Conservation (phyloP, 2,797 vertebrate genomes). For the Sitta carolinensis region DNA sequence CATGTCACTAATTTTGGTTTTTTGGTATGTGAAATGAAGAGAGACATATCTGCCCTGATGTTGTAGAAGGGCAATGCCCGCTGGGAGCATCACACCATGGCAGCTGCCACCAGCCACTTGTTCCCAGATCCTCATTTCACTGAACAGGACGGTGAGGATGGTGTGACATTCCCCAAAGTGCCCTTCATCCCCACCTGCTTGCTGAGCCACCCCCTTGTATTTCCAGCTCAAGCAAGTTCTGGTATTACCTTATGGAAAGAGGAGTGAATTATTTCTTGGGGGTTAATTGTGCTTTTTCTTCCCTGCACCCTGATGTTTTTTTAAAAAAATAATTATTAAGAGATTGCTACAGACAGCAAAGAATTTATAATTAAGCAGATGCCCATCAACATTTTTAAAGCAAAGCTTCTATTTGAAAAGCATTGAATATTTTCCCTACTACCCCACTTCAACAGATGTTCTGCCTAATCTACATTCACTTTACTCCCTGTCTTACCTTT, state of each 20-base stretch:
- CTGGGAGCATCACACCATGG: background rate
- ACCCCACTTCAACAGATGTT: conserved; percentile 76
- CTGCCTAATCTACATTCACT: conserved; percentile 75
- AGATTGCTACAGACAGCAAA: conserved; percentile 9
- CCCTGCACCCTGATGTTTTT: background rate
- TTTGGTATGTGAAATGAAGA: background rate
- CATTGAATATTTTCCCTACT: conserved; percentile 61
- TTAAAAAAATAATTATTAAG: background rate
- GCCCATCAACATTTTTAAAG: conserved; percentile 36
- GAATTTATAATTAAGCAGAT: conserved; percentile 68
- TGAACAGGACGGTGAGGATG: background rate
- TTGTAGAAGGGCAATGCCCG: background rate
- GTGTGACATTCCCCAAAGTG: background rate
- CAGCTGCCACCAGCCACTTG: background rate
- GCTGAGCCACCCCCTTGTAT: background rate
- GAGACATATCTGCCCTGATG: background rate
- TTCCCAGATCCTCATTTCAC: background rate
- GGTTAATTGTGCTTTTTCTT: conserved; percentile 37
- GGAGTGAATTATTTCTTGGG: conserved; percentile 1
- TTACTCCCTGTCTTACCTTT: conserved; percentile 74
- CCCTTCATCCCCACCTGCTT: background rate
- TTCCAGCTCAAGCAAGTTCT: conserved; percentile 12
- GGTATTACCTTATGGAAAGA: background rate
- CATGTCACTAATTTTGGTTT: background rate
- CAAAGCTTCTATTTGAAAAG: conserved; percentile 61